Evolutionary conservation across 2,113 vertebrate species (phyloP).

Genomic region (Rhineura floridana): DNA sequence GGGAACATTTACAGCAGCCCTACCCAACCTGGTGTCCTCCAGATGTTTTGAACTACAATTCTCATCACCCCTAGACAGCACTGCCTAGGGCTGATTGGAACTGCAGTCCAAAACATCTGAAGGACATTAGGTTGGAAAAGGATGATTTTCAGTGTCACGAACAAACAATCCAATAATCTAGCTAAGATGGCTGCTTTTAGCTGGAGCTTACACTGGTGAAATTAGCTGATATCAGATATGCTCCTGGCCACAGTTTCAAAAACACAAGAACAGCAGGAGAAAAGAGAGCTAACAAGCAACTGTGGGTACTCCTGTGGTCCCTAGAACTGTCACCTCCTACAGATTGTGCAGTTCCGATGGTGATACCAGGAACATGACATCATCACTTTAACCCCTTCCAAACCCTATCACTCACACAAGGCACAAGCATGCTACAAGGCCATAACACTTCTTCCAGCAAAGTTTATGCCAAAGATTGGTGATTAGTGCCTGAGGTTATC

Average conservation of each 20-base stretch:
- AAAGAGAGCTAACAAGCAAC: neutral
- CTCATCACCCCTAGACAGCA: too few species aligned
- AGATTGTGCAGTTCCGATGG: neutral
- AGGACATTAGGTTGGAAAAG: too few species aligned
- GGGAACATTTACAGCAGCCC: slow-evolving; percentile 3
- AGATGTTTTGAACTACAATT: too few species aligned
- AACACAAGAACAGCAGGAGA: neutral
- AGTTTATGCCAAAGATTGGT: neutral
- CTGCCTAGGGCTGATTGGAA: too few species aligned
- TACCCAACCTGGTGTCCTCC: too few species aligned
- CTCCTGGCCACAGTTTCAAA: neutral
- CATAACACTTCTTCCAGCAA: too few species aligned
- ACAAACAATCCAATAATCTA: neutral
- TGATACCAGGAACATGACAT: neutral
- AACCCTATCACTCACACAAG: neutral
- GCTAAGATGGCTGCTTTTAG: neutral
- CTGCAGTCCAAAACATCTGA: too few species aligned
- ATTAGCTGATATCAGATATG: neutral
- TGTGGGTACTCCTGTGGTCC: neutral
- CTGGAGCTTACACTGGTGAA: neutral
- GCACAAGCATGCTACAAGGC: neutral
- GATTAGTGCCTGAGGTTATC: neutral
- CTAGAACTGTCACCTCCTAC: too few species aligned
- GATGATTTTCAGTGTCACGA: neutral
- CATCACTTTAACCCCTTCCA: neutral